A percentile compares a stretch with the other conserved stretches of the same genome.
These are phyloP conservation scores for Limnephilus lunatus DNA, from an alignment of 2,888 invertebrate species.

Conservation along the genomic window DNA sequence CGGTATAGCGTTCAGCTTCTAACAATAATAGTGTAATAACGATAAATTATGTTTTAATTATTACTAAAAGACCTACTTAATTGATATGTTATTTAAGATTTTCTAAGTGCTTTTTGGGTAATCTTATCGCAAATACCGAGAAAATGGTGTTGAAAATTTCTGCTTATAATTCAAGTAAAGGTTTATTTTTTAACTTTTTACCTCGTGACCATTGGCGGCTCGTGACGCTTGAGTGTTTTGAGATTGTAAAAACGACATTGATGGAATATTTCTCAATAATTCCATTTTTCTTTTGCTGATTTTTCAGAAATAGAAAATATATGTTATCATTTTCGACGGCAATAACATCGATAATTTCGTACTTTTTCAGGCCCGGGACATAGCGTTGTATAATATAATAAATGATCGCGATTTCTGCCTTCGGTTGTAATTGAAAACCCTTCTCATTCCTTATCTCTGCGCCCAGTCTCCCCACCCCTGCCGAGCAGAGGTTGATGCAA, in stretches of 20 bases:
- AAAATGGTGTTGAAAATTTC: background rate
- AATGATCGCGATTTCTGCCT: background rate
- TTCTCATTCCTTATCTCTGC: background rate
- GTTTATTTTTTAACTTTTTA: background rate
- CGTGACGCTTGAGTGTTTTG: background rate
- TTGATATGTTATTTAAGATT: too few species aligned
- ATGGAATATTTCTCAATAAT: too few species aligned
- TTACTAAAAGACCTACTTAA: background rate
- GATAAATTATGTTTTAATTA: background rate
- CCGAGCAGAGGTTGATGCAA: too few species aligned
- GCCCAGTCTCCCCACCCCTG: background rate
- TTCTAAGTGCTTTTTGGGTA: too few species aligned
- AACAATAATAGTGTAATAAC: background rate
- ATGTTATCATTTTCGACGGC: too few species aligned
- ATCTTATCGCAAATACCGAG: background rate
- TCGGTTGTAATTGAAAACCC: background rate
- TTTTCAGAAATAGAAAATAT: too few species aligned
- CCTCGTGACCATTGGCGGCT: background rate
- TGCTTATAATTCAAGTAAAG: background rate
- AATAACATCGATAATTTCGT: too few species aligned
- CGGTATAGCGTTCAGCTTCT: background rate
- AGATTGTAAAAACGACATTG: background rate
- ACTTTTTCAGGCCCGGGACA: too few species aligned
- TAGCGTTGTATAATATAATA: background rate
- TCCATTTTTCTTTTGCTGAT: too few species aligned